Base-by-base conservation (phyloP, 2,113 vertebrate species). In the Lepisosteus oculatus region DNA sequence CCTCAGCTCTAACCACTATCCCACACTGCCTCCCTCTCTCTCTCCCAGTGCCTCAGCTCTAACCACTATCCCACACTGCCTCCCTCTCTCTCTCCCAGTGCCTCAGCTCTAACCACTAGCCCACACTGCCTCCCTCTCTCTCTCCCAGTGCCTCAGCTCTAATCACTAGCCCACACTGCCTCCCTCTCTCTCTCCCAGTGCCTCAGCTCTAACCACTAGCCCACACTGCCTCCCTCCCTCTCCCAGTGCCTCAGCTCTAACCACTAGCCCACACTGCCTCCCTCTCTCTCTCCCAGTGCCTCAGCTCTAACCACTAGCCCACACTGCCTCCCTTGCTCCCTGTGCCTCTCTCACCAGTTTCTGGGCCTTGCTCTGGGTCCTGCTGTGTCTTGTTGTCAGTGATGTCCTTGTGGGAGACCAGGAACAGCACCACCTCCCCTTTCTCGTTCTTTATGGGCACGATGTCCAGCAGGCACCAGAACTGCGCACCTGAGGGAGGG, bases 391-490 rank as follows among this genome's bases (percentile, higher is more conserved):
- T 96, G 84, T 91, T 91, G 72, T 95, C 94, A 0, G 87, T 94
- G 87, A 97, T 95, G 88, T 97, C 95, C 85, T 97, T 97, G 79
- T 95, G 93, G 73, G 95, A 97, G 70, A 95, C 95, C 17, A 97
- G 87, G 82, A 95, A 97, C 42, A 97, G 89, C 61, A 95, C 95
- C 81, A 96, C 95, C 61, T 97, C 94, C 0, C 95, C 92, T 77
- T 96, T 97, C 77, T 97, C 95, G 78, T 97, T 97, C 77, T 95
- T 96, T 74, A 96, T 96, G 66, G 95, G 95, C 42, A 96, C 95
- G 57, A 96, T 94, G 81, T 96, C 95, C 89, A 97, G 86, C 66
- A 97, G 90, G 87, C 95, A 96, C 95, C 94, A 95, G 84, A 97
- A 97, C 11, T 94, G 89, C 63, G 93, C 86, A 69, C 95, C 95